phyloP scores from a whole-genome alignment of 2,113 vertebrate species.

The Lophotis ruficrista region DNA sequence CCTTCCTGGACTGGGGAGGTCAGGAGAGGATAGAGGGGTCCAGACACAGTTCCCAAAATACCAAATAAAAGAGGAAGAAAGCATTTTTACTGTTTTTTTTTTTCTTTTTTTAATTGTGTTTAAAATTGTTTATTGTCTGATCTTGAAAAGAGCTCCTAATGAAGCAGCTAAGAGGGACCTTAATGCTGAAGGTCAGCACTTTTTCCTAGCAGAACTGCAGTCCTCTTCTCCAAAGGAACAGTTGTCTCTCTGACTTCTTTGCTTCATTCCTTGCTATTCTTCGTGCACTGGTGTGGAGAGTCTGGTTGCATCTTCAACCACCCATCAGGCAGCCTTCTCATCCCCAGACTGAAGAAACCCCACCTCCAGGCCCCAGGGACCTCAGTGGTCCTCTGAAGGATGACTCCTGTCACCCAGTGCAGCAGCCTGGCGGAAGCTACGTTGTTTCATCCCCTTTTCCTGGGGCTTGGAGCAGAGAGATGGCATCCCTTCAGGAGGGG shows the following conservation, averaged over 20 bases:
- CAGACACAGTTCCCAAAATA: not conserved
- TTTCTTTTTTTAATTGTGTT: not conserved
- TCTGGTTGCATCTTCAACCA: not conserved
- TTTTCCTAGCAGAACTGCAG: not conserved
- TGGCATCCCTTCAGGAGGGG: not conserved
- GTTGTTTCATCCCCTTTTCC: not conserved
- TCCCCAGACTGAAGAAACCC: not conserved
- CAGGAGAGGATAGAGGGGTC: not conserved
- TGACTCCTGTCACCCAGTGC: accelerated
- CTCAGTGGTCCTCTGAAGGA: not conserved
- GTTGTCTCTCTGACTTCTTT: too few relatives aligned
- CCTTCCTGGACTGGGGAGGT: not conserved
- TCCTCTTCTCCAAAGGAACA: not conserved
- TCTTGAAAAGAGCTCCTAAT: not conserved
- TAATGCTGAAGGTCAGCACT: not conserved
- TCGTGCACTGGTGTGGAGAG: accelerated
- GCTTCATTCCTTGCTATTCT: not conserved
- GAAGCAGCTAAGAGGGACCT: not conserved
- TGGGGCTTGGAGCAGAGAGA: not conserved
- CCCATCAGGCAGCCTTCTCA: accelerated
- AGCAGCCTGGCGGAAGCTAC: not conserved
- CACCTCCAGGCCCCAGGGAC: not conserved
- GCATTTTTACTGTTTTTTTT: not conserved
- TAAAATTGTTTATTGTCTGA: not conserved
- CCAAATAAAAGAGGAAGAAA: not conserved